Evolutionary conservation across 2,113 vertebrate genomes (phyloP).

Genomic region (Pavo muticus): DNA sequence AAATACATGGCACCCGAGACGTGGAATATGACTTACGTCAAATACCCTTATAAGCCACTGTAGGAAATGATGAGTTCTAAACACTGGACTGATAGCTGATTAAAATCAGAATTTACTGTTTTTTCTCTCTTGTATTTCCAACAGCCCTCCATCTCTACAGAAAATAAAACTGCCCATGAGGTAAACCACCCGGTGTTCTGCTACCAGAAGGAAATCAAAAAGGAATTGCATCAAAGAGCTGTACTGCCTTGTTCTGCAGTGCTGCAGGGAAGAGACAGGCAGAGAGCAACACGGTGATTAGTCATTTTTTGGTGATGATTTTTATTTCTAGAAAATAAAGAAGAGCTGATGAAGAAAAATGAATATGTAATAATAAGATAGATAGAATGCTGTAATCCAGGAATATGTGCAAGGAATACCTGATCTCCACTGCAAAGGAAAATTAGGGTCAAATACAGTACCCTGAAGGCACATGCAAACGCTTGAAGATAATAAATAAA

Average conservation of each 20-base stretch:
- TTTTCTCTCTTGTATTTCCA: neutral
- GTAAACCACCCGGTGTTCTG: neutral
- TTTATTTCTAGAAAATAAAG: neutral
- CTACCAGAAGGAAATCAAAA: slow-evolving; percentile 23
- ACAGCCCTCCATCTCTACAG: neutral
- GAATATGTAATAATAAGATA: accelerated
- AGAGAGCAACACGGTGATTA: neutral
- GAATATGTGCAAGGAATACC: neutral
- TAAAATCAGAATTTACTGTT: neutral
- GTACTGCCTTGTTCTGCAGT: neutral
- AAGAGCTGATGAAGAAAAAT: neutral
- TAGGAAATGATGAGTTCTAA: neutral
- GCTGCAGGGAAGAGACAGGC: neutral
- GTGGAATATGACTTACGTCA: neutral
- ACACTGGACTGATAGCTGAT: neutral
- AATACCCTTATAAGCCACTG: neutral
- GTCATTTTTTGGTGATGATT: neutral
- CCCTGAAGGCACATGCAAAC: neutral
- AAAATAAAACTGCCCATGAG: neutral
- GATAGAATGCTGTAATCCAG: neutral
- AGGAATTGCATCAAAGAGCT: neutral
- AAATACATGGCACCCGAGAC: neutral
- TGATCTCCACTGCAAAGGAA: neutral
- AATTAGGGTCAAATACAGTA: neutral
- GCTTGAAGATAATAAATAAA: neutral